Base-by-base conservation (phyloP, 2,797 vertebrate genomes). In the Toxotes lorentzi region DNA sequence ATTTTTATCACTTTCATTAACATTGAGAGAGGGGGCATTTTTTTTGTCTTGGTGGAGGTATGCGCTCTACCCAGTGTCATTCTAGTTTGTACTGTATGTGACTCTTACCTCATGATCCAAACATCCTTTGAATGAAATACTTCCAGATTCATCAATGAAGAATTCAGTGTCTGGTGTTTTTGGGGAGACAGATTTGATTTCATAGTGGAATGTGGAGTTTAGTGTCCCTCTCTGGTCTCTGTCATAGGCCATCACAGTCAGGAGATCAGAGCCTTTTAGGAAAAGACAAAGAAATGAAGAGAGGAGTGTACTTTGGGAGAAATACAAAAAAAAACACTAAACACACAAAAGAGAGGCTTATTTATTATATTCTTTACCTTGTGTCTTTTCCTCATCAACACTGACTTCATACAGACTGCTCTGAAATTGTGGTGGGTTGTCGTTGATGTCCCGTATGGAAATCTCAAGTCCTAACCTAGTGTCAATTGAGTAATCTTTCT, bases 41-140 rank as follows among this genome's bases (percentile, higher is more conserved):
- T 30, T 30, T 30, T 30, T 30, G n/a, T n/a, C n/a, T n/a, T n/a
- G n/a, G n/a, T n/a, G n/a, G n/a, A n/a, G n/a, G n/a, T n/a, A n/a
- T n/a, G n/a, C n/a, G n/a, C n/a, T n/a, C n/a, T n/a, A n/a, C n/a
- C n/a, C n/a, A n/a, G n/a, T n/a, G n/a, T n/a, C n/a, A n/a, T 30
- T 30, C 27, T 6, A 23, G 10, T n/a, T 27, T 23, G 5, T 27
- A 7, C 12, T 16, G 23, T 11, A 50, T 50, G n/a, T 23, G 1
- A 19, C 9, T 67, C 91, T 77, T 82, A 81, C 95, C 89, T 94
- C 86, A 50, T 91, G 54, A 80, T 94, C 83, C 63, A 95, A 76
- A 76, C 95, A 95, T 40, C 94, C 94, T 81, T 88, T 93, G 58
- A 95, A 95, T 3, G 90, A 92, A 6, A 95, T 79, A 2, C 13